Evolutionary conservation across 2,888 invertebrate species (phyloP).

Genomic region (Lottia scabra): DNA sequence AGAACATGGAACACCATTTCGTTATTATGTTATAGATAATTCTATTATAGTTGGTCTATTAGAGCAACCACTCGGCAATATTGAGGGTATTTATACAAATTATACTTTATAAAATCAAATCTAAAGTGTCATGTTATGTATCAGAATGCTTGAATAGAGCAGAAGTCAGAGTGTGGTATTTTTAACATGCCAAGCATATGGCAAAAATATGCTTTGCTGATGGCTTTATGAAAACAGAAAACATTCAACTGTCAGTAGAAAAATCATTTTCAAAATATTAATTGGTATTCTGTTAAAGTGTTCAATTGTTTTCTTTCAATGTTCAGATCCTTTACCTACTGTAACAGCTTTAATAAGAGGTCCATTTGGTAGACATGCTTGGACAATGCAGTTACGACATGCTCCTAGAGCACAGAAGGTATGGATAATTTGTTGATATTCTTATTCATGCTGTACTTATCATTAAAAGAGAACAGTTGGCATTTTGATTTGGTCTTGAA

Average conservation of each 20-base stretch:
- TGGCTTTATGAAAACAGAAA: too few relatives aligned
- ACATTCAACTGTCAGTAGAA: too few relatives aligned
- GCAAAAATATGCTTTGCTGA: too few relatives aligned
- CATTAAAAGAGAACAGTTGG: too few relatives aligned
- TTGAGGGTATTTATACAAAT: conserved; percentile 71
- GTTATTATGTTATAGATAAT: conserved; percentile 93
- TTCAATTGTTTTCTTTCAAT: conserved; percentile 16
- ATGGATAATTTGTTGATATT: neutral
- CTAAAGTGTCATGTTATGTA: too few relatives aligned
- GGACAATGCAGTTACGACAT: conserved; percentile 81
- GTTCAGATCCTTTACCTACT: conserved; percentile 88
- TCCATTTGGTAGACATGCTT: conserved; percentile 94
- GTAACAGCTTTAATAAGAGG: conserved; percentile 89
- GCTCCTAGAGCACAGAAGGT: conserved; percentile 79
- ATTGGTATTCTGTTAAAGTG: too few relatives aligned
- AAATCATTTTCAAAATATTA: too few relatives aligned
- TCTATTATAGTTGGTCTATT: conserved; percentile 87
- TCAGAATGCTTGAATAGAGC: too few relatives aligned
- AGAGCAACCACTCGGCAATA: conserved; percentile 91
- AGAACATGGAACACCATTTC: conserved; percentile 72
- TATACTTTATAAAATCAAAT: too few relatives aligned
- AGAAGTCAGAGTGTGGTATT: too few relatives aligned
- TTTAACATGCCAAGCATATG: too few relatives aligned
- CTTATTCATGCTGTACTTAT: neutral
- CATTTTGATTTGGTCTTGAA: too few relatives aligned